Evolutionary conservation across 2,113 vertebrate genomes (phyloP).

Genomic region (Lipophrys pholis): DNA sequence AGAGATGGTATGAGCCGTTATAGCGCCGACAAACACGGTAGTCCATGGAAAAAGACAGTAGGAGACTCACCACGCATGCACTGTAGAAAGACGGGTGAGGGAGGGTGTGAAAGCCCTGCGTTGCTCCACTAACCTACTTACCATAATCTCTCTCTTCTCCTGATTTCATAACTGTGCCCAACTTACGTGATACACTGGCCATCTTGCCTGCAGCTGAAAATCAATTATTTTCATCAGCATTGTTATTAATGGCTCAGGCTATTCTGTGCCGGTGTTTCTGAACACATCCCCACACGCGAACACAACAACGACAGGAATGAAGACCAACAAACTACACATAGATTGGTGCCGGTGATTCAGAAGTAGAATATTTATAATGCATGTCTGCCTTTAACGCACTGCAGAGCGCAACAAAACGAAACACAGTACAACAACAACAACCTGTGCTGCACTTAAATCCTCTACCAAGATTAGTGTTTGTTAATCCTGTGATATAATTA

Average conservation of each 20-base stretch:
- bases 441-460: constrained; percentile 41
- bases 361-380: no score
- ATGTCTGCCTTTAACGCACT: no score
- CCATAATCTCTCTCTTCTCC: constrained; percentile 78
- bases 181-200: constrained; percentile 75
- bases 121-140: constrained; percentile 86
- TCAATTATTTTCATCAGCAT: constrained; percentile 58
- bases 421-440: constrained; percentile 13
- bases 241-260: constrained; percentile 33
- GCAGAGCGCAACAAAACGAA: neutral
- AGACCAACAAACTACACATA: neutral
- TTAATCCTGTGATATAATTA: constrained; percentile 65
- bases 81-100: constrained; percentile 27
- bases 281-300: neutral
- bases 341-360: neutral
- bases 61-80: constrained; percentile 41
- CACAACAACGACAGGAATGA: neutral
- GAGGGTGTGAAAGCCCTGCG: constrained; percentile 58
- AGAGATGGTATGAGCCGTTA: neutral
- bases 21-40: constrained; percentile 26
- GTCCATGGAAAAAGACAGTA: constrained; percentile 29
- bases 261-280: constrained; percentile 9
- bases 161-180: constrained; percentile 80
- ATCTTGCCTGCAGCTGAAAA: constrained; percentile 45
- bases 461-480: constrained; percentile 55